Evolutionary conservation across 2,888 invertebrate genomes (phyloP), one percentile per base, ranked within the genome.

Genomic region (Metacarcinus magister): DNA sequence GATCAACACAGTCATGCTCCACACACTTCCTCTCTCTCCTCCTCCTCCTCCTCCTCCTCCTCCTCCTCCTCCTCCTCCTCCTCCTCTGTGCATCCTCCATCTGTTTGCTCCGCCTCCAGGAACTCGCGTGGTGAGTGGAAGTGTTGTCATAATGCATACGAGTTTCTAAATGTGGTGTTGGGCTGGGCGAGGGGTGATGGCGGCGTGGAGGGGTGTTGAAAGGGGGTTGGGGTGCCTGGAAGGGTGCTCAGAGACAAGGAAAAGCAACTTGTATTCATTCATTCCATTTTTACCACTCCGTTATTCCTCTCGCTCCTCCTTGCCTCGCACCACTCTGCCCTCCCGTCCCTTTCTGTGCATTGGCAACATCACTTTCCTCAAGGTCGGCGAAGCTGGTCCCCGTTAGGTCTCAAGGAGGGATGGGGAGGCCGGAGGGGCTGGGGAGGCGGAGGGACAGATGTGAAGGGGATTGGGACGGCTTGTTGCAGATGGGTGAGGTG

Each of bases 51-150:
- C 54, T 28, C 54, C 23, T 60, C 32, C 92, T 46, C 92, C 32
- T 32, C 54, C 92, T 92, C 92, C 54, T 54, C 54, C 92, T 92
- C 23, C 54, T 10, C 19, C 54, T 92, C n/a, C 60, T 44, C 8
- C 60, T 44, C 44, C 92, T 92, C 7, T 39, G 32, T 92, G 54
- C 60, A 48, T 54, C 92, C 32, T 87, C 82, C 82, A 87, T 32
- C 82, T 87, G 82, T 32, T 87, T 87, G 82, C 13, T 23, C 82
- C 82, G 82, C 82, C 82, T 87, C 82, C 82, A 87, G 82, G 82
- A 87, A 28, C 82, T 87, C 32, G 32, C 82, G 82, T 87, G 82
- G 32, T 87, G 82, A 87, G 28, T 32, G 82, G 82, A 87, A 87
- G 82, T 87, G 82, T 87, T 87, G 82, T 87, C 82, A 87, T 87